These are phyloP conservation scores for Alviniconcha marisindica DNA, from an alignment of 1,140 invertebrate genomes.

Conservation along the genomic window DNA sequence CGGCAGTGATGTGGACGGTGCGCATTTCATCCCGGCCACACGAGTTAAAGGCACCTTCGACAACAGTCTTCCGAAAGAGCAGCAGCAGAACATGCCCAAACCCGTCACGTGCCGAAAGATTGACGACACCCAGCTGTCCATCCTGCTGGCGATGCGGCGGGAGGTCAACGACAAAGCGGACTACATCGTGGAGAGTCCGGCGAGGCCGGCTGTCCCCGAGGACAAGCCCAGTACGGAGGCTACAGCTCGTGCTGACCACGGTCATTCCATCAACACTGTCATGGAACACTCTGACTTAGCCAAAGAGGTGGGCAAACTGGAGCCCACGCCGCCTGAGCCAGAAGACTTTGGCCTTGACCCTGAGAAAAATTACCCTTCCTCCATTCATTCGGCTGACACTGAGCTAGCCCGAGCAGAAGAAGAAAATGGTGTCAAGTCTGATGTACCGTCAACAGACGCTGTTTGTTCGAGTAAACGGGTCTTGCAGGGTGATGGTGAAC, in stretches of 20 bases:
- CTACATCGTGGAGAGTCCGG: neutral
- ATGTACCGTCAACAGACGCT: too few species aligned
- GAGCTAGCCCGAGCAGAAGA: too few species aligned
- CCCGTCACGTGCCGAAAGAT: constrained; percentile 10
- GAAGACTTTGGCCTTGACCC: too few species aligned
- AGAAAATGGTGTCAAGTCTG: too few species aligned
- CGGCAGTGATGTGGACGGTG: neutral
- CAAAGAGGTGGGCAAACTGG: too few species aligned
- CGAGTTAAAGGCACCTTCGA: neutral
- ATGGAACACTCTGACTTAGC: neutral
- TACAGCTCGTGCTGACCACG: neutral
- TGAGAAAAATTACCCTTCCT: too few species aligned
- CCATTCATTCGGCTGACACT: too few species aligned
- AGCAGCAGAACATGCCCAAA: neutral
- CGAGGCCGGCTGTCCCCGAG: too few species aligned
- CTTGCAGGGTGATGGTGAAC: too few species aligned
- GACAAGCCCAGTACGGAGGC: too few species aligned
- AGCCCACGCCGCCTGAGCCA: too few species aligned
- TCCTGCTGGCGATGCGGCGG: constrained; percentile 20
- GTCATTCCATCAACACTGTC: neutral
- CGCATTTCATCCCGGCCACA: neutral
- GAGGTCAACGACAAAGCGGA: constrained; percentile 1
- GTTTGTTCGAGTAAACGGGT: too few species aligned
- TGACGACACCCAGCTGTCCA: constrained; percentile 26
- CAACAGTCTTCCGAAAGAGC: neutral